phyloP scores from a whole-genome alignment of 2,113 vertebrate genomes.

The Rhinoptilus africanus region DNA sequence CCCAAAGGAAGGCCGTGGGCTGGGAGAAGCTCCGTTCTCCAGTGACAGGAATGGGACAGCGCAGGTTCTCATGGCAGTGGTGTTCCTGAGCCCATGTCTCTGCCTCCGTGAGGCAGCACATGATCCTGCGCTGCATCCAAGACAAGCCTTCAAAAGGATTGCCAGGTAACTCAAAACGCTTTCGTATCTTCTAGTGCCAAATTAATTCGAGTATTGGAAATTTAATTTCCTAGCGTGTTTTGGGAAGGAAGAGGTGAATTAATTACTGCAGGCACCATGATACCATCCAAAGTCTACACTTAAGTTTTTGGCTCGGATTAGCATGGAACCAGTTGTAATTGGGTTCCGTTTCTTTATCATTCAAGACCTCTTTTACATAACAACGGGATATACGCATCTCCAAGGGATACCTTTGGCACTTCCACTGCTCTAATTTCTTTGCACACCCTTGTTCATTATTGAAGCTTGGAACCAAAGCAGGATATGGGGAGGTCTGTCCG shows the following conservation, averaged over 20 bases:
- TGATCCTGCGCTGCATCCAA: background rate
- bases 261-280: conserved; percentile 53
- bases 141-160: conserved; percentile 37
- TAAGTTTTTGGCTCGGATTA: conserved; percentile 64
- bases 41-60: fast-evolving
- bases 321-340: conserved; percentile 60
- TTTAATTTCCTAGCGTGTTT: conserved; percentile 67
- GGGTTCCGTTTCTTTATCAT: conserved; percentile 66
- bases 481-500: background rate
- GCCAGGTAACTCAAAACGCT: conserved; percentile 59
- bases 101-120: background rate
- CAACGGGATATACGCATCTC: conserved; percentile 68
- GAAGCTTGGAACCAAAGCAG: conserved; percentile 63
- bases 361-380: conserved; percentile 75
- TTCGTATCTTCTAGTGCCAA: conserved; percentile 55
- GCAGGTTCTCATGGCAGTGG: background rate
- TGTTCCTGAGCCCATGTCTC: background rate
- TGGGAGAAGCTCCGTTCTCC: background rate
- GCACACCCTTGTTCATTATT: conserved; percentile 59
- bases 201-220: conserved; percentile 67
- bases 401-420: conserved; percentile 77
- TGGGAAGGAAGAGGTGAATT: conserved; percentile 75
- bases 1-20: background rate
- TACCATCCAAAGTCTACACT: conserved; percentile 44
- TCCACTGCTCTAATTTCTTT: conserved; percentile 69